Conservation (phyloP, 2,113 vertebrate species). For the Polyodon spathula region DNA sequence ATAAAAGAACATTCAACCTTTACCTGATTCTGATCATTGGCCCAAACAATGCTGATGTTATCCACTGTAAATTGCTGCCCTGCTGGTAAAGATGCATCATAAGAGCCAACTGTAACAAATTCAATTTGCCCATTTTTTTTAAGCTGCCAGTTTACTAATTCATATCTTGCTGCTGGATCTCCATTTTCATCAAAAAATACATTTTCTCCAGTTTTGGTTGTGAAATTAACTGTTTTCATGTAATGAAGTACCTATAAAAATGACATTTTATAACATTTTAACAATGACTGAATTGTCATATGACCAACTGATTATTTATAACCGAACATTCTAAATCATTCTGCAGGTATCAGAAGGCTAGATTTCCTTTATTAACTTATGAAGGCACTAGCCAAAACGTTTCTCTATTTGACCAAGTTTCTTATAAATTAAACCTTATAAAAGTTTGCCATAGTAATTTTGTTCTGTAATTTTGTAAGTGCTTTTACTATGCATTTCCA, state of each 20-base stretch:
- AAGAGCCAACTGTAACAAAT: conserved; percentile 5
- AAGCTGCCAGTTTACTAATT: conserved; percentile 12
- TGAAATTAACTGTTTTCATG: conserved; percentile 7
- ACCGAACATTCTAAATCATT: background rate
- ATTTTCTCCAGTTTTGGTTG: conserved; percentile 5
- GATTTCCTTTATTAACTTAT: too few relatives aligned
- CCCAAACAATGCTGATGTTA: background rate
- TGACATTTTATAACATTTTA: background rate
- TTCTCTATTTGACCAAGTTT: too few relatives aligned
- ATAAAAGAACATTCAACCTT: too few relatives aligned
- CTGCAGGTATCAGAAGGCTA: too few relatives aligned
- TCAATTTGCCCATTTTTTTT: background rate
- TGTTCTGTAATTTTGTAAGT: too few relatives aligned
- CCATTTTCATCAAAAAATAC: conserved; percentile 5
- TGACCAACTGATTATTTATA: background rate
- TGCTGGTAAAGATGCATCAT: background rate
- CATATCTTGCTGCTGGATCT: background rate
- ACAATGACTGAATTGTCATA: background rate
- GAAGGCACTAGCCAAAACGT: too few relatives aligned
- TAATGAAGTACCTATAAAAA: conserved; percentile 11
- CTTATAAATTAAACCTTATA: too few relatives aligned
- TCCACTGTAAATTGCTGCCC: conserved; percentile 1
- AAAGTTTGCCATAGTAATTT: too few relatives aligned
- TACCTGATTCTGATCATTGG: background rate
- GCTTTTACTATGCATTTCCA: too few relatives aligned